These are phyloP conservation scores for Plecturocebus donacophilus DNA, from an alignment of 2,113 vertebrate species.

Conservation along the genomic window DNA sequence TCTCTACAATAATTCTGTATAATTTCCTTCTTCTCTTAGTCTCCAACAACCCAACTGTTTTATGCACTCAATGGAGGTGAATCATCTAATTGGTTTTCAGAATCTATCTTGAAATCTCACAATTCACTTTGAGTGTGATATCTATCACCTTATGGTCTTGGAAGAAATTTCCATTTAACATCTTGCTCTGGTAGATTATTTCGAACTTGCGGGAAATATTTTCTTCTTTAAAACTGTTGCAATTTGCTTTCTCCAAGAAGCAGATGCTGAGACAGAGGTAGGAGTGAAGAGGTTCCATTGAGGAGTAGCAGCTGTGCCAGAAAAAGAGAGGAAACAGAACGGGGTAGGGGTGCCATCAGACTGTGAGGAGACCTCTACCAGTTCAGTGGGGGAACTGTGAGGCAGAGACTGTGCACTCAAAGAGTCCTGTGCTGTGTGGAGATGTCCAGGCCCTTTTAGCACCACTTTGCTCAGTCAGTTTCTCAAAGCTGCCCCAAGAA, in stretches of 20 bases:
- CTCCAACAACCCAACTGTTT: not conserved
- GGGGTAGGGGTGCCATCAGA: not conserved
- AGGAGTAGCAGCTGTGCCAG: not conserved
- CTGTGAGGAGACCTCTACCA: not conserved
- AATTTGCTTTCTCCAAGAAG: not conserved
- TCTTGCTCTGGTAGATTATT: not conserved
- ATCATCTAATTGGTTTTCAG: not conserved
- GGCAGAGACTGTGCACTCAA: not conserved
- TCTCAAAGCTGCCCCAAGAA: not conserved
- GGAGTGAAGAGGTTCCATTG: not conserved
- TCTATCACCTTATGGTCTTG: not conserved
- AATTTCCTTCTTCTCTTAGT: not conserved
- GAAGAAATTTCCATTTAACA: not conserved
- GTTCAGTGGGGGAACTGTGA: not conserved
- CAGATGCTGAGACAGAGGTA: not conserved
- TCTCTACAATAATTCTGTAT: not conserved
- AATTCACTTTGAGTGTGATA: not conserved
- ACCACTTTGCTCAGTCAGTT: not conserved
- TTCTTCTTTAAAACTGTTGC: not conserved
- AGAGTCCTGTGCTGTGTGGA: not conserved
- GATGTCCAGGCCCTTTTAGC: not conserved
- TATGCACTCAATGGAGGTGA: not conserved
- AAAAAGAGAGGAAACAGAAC: not conserved
- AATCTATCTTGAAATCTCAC: not conserved
- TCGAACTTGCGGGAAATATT: not conserved